Evolutionary conservation across 1,140 invertebrate genomes (phyloP).

Genomic region (Triops longicaudatus): DNA sequence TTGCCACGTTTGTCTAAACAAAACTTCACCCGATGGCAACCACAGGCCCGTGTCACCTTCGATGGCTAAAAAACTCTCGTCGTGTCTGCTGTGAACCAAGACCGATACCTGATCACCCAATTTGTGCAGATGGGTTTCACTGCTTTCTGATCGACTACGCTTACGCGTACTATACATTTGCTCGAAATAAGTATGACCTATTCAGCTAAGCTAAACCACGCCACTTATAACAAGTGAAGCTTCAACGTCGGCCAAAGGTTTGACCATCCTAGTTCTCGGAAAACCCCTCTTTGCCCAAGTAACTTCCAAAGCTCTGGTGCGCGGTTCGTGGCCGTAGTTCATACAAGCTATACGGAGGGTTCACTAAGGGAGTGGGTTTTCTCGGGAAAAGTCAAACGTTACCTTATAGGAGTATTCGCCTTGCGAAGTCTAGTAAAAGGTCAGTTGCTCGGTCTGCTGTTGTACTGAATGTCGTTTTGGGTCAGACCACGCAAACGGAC

Average conservation of each 20-base stretch:
- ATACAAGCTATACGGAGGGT: no score
- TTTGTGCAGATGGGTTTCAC: not conserved
- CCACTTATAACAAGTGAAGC: not conserved
- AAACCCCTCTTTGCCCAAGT: no score
- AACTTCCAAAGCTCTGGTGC: no score
- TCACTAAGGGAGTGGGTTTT: no score
- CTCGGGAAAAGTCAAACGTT: not conserved
- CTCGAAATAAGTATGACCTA: not conserved
- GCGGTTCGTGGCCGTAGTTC: no score
- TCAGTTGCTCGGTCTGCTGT: not conserved
- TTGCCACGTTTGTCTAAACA: not conserved
- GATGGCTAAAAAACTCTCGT: not conserved
- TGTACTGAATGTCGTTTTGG: not conserved
- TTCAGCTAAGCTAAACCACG: not conserved
- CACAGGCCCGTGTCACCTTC: not conserved
- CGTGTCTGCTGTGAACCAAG: not conserved
- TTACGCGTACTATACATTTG: slow-evolving; percentile 8
- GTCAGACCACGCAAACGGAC: slow-evolving; percentile 10
- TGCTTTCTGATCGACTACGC: not conserved
- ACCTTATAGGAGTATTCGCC: not conserved
- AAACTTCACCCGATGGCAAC: not conserved
- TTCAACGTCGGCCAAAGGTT: not conserved
- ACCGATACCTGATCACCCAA: not conserved
- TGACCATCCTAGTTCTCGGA: not conserved
- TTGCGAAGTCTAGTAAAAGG: not conserved